phyloP scores from a whole-genome alignment of 1,140 invertebrate genomes.

The Scaptomyza hsui region DNA sequence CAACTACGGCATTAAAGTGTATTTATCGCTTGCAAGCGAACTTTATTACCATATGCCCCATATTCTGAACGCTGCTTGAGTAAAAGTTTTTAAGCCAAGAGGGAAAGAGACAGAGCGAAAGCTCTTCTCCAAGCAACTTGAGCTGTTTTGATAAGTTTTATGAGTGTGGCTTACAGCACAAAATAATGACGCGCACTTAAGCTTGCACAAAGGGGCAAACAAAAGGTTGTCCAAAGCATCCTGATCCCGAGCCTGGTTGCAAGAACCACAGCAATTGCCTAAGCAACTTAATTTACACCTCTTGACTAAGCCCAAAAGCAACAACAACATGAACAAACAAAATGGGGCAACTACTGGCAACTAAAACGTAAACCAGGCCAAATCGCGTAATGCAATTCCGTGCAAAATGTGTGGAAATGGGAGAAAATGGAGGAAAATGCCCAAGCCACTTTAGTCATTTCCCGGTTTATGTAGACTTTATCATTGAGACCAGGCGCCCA shows the following conservation, averaged over 20 bases:
- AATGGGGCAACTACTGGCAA: constrained; percentile 18
- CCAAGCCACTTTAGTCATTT: constrained; percentile 75
- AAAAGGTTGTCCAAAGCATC: constrained; percentile 27
- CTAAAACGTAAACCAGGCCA: constrained; percentile 54
- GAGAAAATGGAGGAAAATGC: constrained; percentile 17
- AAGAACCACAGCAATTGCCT: constrained; percentile 42
- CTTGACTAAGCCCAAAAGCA: constrained; percentile 68
- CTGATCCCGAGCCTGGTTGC: background rate
- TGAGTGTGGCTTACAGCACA: constrained; percentile 46
- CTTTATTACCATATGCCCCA: background rate
- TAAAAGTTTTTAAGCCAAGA: background rate
- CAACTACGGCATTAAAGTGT: too few relatives aligned
- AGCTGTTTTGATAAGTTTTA: constrained; percentile 67
- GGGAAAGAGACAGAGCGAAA: too few relatives aligned
- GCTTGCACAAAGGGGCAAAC: constrained; percentile 27
- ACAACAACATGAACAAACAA: constrained; percentile 57
- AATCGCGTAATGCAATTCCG: constrained; percentile 40
- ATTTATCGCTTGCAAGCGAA: background rate
- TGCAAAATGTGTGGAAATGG: background rate
- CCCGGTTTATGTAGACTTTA: constrained; percentile 78
- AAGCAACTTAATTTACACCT: constrained; percentile 79
- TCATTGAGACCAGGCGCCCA: constrained; percentile 66
- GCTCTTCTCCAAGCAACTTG: constrained; percentile 17
- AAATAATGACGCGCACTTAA: constrained; percentile 71
- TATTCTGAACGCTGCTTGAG: background rate